phyloP scores from a whole-genome alignment of 2,797 vertebrate genomes.

The Hephaestus fuliginosus region DNA sequence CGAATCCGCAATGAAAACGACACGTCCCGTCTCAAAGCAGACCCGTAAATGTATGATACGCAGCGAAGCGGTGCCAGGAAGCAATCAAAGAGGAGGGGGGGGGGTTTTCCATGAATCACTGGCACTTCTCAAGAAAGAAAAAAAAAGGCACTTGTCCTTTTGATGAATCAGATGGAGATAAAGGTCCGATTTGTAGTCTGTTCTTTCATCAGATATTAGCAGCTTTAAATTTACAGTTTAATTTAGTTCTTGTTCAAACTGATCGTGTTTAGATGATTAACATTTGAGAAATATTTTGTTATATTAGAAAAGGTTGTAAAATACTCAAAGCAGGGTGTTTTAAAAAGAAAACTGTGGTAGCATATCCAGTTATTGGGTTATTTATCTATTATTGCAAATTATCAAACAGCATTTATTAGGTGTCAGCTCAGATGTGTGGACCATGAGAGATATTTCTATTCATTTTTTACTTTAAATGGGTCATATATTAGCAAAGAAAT shows the following conservation, averaged over 20 bases:
- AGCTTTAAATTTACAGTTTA: too few species aligned
- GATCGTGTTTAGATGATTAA: too few species aligned
- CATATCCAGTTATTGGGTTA: neutral
- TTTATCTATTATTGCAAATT: neutral
- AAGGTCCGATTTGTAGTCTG: neutral
- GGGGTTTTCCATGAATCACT: conserved; percentile 60
- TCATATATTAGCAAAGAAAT: neutral
- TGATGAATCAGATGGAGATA: conserved; percentile 61
- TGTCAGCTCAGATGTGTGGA: too few species aligned
- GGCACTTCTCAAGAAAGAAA: conserved; percentile 49
- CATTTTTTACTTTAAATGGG: too few species aligned
- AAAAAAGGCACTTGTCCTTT: conserved; percentile 19
- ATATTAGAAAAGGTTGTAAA: too few species aligned
- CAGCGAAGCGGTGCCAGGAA: conserved; percentile 49
- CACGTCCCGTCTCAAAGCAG: conserved; percentile 12
- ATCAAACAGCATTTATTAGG: neutral
- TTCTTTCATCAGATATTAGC: too few species aligned
- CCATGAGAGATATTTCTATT: too few species aligned
- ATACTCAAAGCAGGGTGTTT: too few species aligned
- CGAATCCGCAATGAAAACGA: conserved; percentile 30
- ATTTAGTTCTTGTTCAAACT: too few species aligned
- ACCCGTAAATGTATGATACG: conserved; percentile 26
- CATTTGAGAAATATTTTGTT: too few species aligned
- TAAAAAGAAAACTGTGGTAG: too few species aligned
- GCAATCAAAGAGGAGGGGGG: conserved; percentile 33